Conservation (phyloP, 2,797 vertebrate genomes). For the Spinus olivaceus region DNA sequence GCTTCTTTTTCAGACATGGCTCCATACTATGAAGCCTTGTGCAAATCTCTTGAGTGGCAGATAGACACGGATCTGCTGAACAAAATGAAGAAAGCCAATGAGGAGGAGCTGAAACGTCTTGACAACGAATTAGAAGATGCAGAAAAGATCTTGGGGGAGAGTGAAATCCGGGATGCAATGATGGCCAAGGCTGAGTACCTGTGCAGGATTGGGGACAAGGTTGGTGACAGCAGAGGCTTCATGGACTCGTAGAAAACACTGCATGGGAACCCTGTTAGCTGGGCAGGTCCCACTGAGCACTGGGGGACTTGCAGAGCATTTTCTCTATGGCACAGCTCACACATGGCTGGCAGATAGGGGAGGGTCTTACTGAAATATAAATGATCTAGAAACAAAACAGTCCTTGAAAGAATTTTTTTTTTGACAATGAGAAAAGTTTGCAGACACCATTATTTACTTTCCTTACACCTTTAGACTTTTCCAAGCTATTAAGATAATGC, state of each 20-base stretch:
- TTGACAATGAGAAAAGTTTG: background rate
- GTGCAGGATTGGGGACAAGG: constrained; percentile 96
- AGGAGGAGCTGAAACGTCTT: constrained; percentile 90
- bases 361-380: background rate
- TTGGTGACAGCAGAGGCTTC: constrained; percentile 32
- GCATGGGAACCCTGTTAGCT: background rate
- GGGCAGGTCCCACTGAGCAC: rapidly evolving
- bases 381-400: background rate
- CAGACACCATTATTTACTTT: background rate
- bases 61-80: constrained; percentile 84
- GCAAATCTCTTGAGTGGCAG: constrained; percentile 95
- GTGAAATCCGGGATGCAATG: constrained; percentile 96
- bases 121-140: constrained; percentile 93
- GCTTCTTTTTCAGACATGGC: constrained; percentile 86
- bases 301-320: rapidly evolving
- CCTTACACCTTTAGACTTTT: background rate
- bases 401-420: background rate
- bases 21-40: constrained; percentile 91
- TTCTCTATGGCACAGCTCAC: background rate
- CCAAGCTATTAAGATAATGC: background rate
- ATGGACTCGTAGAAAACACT: background rate
- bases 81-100: constrained; percentile 97
- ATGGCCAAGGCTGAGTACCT: constrained; percentile 97
- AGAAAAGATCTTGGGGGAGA: constrained; percentile 94
- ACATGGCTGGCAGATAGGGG: background rate